These are phyloP conservation scores for Myathropa florea DNA, from an alignment of 2,888 invertebrate species.

Conservation along the genomic window DNA sequence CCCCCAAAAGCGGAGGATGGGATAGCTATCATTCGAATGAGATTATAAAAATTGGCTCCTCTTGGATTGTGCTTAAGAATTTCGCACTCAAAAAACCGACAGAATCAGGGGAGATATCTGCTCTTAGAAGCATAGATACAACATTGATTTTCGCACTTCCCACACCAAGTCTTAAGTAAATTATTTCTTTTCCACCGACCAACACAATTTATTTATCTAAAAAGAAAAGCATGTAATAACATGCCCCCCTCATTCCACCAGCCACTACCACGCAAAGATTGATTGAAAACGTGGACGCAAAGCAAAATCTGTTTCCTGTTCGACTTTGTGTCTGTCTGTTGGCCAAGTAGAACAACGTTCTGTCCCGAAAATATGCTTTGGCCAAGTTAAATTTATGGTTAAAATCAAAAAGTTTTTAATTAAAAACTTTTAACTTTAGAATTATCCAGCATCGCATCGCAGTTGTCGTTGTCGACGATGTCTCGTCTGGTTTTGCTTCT, in stretches of 20 bases:
- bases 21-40: background rate
- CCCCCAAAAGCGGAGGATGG: background rate
- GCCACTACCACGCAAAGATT: background rate
- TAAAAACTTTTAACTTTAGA: slow-evolving; percentile 52
- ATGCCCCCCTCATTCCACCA: background rate
- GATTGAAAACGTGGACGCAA: slow-evolving; percentile 11
- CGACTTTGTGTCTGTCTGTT: background rate
- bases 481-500: background rate
- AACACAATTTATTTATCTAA: slow-evolving; percentile 12
- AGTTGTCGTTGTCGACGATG: slow-evolving; percentile 14
- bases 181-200: slow-evolving; percentile 1
- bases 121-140: background rate
- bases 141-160: slow-evolving; percentile 23
- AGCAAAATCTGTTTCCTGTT: slow-evolving; percentile 20
- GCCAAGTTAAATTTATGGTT: slow-evolving; percentile 56
- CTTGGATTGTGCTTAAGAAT: background rate
- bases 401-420: slow-evolving; percentile 60
- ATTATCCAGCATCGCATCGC: slow-evolving; percentile 35
- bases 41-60: background rate
- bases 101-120: background rate
- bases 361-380: slow-evolving; percentile 13
- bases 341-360: background rate
- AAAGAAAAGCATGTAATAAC: background rate
- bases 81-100: background rate
- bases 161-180: background rate